Evolutionary conservation across 2,113 vertebrate species (phyloP), one percentile per base, ranked within the genome.

Genomic region (Rhinopomastus cyanomelas): DNA sequence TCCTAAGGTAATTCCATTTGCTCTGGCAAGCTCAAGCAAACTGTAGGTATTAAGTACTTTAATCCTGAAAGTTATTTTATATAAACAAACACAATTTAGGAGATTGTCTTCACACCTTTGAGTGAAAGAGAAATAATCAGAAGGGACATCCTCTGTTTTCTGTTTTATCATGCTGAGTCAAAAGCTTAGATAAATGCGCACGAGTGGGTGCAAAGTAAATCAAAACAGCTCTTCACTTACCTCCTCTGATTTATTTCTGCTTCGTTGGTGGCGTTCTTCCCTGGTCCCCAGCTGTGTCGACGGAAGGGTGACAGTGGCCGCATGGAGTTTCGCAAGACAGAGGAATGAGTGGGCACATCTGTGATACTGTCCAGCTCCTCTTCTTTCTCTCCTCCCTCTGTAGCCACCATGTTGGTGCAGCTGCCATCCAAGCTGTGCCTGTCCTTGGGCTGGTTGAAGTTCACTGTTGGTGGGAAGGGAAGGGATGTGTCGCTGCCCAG

Each of bases 201-300:
- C 1, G 19, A 84, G 48, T 22, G 39, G 18, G 23, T 69, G 55
- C 49, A 92, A 67, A 89, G 71, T 17, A 57, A 73, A 78, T 11
- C 22, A 60, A 60, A 69, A 39, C 23, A 92, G 72, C 65, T 42
- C 39, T 56, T 42, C 32, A 59, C 97, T 97, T 95, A 99, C 99
- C 99, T 99, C 92, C 99, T 98, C 55, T 98, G 98, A 95, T 98
- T 99, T 97, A 99, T 99, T 65, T 99, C 99, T 14, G 96, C 88
- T 36, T 98, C 98, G 1, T 95, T 98, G 89, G 95, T 98, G 82
- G 97, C 95, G 5, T 99, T 98, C 94, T 99, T 99, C 5, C 99
- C 98, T 0, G 99, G 99, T 18, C 98, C 99, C 99, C 99, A 99
- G 87, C 99, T 99, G 96, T 99, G 99, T 37, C 99, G 98, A 8